A percentile compares a stretch with the other conserved stretches of the same genome.
phyloP scores from a whole-genome alignment of 2,888 invertebrate genomes.

The Lithosia quadra region DNA sequence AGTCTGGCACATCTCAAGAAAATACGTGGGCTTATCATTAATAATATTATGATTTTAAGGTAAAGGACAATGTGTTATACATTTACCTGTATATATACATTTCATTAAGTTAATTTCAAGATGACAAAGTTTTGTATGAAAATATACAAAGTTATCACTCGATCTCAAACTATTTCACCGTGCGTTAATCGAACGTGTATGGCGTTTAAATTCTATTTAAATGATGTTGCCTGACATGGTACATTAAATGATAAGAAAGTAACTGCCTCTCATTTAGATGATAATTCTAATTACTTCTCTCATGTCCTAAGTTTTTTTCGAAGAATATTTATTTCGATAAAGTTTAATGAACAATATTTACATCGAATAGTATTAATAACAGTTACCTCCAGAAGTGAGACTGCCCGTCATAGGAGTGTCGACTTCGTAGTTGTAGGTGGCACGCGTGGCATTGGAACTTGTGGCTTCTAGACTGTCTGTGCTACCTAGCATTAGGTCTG shows the following conservation, averaged over 20 bases:
- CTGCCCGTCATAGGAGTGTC: slow-evolving; percentile 95
- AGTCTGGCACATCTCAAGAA: background rate
- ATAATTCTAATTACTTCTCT: background rate
- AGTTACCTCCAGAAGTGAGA: slow-evolving; percentile 90
- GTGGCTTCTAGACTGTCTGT: slow-evolving; percentile 92
- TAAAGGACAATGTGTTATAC: background rate
- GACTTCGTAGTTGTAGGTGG: slow-evolving; percentile 94
- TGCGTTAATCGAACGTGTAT: background rate
- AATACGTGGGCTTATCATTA: background rate
- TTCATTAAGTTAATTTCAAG: background rate
- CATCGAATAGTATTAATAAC: background rate
- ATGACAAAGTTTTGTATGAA: background rate
- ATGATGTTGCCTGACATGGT: background rate
- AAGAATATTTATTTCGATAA: background rate
- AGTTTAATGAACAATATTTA: background rate
- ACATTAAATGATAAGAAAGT: too few species aligned
- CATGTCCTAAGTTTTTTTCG: background rate
- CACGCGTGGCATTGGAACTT: slow-evolving; percentile 93
- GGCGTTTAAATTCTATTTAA: too few species aligned
- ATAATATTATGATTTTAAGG: background rate
- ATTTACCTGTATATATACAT: too few species aligned
- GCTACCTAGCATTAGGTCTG: slow-evolving; percentile 88
- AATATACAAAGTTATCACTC: background rate
- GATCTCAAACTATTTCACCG: background rate
- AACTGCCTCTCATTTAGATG: background rate